phyloP scores from a whole-genome alignment of 2,888 invertebrate genomes.

The Isotomurus palustris region DNA sequence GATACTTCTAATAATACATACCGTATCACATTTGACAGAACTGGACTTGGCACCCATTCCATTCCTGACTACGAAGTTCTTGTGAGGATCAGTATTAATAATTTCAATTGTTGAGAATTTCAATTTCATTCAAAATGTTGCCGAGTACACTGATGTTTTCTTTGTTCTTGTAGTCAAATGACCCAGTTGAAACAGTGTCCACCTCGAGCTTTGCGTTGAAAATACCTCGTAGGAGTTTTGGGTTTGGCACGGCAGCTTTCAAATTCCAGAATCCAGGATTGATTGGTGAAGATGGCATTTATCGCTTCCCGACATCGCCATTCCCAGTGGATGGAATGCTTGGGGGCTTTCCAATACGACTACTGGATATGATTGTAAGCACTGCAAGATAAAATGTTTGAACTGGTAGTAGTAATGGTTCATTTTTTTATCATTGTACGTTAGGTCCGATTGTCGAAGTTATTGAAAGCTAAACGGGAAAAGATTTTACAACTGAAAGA shows the following conservation, averaged over 20 bases:
- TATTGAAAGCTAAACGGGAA: conserved; percentile 72
- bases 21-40: conserved; percentile 87
- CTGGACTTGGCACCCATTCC: conserved; percentile 88
- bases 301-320: conserved; percentile 49
- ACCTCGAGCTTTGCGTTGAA: conserved; percentile 76
- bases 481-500: conserved; percentile 75
- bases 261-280: conserved; percentile 49
- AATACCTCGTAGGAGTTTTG: conserved; percentile 63
- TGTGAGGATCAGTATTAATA: conserved; percentile 49
- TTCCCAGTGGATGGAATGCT: conserved; percentile 56
- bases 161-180: conserved; percentile 62
- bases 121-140: background rate
- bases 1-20: conserved; percentile 93
- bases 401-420: background rate
- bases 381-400: background rate
- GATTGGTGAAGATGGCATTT: conserved; percentile 51
- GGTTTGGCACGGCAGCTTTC: conserved; percentile 45
- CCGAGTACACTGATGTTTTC: conserved; percentile 7
- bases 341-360: conserved; percentile 77
- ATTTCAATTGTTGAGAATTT: background rate
- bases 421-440: conserved; percentile 30
- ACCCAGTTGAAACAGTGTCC: conserved; percentile 83
- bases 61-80: conserved; percentile 95
- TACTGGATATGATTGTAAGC: conserved; percentile 71
- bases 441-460: conserved; percentile 75